Evolutionary conservation across 2,888 invertebrate species (phyloP), one percentile per base, ranked within the genome.

Genomic region (Plebejus anna): DNA sequence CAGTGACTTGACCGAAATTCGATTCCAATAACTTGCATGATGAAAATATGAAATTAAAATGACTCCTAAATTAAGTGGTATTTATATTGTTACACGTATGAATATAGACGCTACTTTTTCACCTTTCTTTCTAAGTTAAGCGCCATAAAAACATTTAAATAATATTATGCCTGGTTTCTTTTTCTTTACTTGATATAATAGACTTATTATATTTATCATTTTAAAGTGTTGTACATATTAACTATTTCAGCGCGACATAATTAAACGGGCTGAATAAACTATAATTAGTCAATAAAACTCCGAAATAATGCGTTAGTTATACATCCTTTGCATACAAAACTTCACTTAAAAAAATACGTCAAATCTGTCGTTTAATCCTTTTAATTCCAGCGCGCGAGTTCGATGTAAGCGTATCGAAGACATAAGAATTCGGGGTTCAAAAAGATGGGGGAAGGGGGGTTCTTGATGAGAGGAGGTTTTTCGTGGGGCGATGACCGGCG

Each of bases 391-490:
- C 66, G 75, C 22, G 28, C 75, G 47, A 75, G 61, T 80, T 32
- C 36, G 47, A 57, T 61, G 16, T 76, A 79, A 82, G 80, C 78
- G 81, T 51, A 59, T 57, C 71, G 76, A 78, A 72, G 79, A 81
- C 80, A 81, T 79, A 94, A 93, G 92, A 94, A 93, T 92, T 94
- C 84, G 92, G 92, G 90, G 90, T 90, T 87, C 85, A 89, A 89
- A 90, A 73, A 55, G 55, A 89, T 90, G 85, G 88, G 91, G 85
- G 88, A 75, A 72, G 78, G 81, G 86, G 82, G 88, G 85, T 89
- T 86, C 92, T 92, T 94, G 93, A 94, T 94, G 92, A 94, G 93
- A 85, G 88, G 86, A 91, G 91, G 90, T 93, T 94, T 93, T 94
- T 92, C 92, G 90, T 91, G 90, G 91, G 88, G 85, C 90, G 86